A percentile compares a stretch with the other conserved stretches of the same genome.
phyloP scores from a whole-genome alignment of 37 sponge, comb jelly and placozoan species.

The Mnemiopsis leidyi region DNA sequence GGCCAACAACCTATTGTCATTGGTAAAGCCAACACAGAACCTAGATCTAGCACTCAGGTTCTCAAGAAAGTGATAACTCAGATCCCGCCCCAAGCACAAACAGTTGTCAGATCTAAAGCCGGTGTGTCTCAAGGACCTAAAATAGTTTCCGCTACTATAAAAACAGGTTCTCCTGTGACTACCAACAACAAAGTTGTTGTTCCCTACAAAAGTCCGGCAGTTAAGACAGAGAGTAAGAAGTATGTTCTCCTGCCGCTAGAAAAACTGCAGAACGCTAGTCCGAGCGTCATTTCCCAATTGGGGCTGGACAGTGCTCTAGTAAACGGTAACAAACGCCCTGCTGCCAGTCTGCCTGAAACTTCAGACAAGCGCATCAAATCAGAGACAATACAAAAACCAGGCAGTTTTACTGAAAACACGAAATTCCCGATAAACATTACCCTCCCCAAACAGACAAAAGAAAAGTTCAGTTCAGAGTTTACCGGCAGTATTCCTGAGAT shows the following conservation, averaged over 20 bases:
- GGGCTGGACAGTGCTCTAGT: slow-evolving; percentile 31
- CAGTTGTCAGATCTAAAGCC: neutral
- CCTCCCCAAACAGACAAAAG: slow-evolving; percentile 22
- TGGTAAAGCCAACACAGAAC: neutral
- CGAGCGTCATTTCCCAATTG: slow-evolving; percentile 4
- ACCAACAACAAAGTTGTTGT: slow-evolving; percentile 9
- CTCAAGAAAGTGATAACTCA: slow-evolving; percentile 30
- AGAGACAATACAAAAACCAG: neutral
- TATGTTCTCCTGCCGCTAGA: slow-evolving; percentile 35
- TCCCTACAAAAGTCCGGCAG: slow-evolving; percentile 33
- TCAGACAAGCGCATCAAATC: slow-evolving; percentile 44
- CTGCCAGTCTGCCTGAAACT: neutral
- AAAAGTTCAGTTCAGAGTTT: neutral
- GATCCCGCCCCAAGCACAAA: neutral
- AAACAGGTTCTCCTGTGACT: neutral
- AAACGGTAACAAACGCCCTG: neutral
- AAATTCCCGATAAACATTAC: slow-evolving; percentile 41
- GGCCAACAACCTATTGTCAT: neutral
- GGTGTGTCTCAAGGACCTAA: neutral
- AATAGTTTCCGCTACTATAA: slow-evolving; percentile 33
- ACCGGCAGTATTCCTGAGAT: slow-evolving; percentile 42
- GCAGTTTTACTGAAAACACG: neutral
- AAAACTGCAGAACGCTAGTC: slow-evolving; percentile 34
- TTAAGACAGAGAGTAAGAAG: slow-evolving; percentile 32
- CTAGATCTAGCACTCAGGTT: neutral